phyloP scores from a whole-genome alignment of 53 echinoderm and acorn worm genomes.

The Actinopyga echinites region DNA sequence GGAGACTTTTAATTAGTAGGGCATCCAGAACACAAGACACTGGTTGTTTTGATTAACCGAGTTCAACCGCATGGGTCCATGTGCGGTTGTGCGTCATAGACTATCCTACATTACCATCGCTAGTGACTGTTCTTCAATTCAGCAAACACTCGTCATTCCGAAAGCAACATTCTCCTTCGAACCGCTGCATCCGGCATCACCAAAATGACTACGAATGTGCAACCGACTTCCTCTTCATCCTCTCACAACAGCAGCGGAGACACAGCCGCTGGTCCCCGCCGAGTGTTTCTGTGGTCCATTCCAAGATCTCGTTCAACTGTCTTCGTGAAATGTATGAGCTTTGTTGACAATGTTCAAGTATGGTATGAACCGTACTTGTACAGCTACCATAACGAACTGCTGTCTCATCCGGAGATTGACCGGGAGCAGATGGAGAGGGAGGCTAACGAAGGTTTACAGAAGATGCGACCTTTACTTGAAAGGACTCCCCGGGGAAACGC shows the following conservation, averaged over 20 bases:
- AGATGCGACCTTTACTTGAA: conserved; percentile 29
- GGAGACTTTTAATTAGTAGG: neutral
- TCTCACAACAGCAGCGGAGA: too few species aligned
- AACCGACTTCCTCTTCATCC: neutral
- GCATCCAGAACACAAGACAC: neutral
- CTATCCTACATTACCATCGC: neutral
- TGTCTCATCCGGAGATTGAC: conserved; percentile 14
- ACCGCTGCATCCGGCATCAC: too few species aligned
- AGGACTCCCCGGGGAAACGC: conserved; percentile 26
- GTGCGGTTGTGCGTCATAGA: conserved; percentile 35
- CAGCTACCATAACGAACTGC: conserved; percentile 42
- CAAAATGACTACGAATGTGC: too few species aligned
- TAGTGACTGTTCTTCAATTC: neutral
- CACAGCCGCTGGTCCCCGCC: neutral
- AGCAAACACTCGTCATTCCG: neutral
- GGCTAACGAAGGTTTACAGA: conserved; percentile 12
- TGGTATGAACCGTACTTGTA: conserved; percentile 47
- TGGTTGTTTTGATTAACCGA: conserved; percentile 31
- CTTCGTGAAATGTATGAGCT: conserved; percentile 54
- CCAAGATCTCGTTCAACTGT: conserved; percentile 50
- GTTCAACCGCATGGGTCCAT: conserved; percentile 29
- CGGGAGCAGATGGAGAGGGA: conserved; percentile 28
- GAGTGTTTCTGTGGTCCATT: conserved; percentile 49
- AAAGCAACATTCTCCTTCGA: neutral
- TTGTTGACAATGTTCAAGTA: conserved; percentile 41